These are phyloP conservation scores for Jacana jacana DNA, from an alignment of 2,113 vertebrate species.

Conservation along the genomic window DNA sequence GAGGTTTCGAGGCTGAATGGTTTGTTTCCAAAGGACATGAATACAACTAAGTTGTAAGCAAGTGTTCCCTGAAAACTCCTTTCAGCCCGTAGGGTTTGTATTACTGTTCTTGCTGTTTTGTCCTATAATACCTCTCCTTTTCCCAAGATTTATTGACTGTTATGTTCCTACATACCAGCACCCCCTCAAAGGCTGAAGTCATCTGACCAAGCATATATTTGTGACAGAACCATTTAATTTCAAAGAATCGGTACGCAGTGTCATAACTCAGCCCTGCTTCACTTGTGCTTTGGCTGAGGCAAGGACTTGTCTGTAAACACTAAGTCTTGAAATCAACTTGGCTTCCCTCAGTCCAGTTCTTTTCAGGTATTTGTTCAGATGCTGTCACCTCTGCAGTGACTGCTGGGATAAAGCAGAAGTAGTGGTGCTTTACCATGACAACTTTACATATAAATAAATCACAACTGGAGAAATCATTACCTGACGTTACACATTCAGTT, in stretches of 20 bases:
- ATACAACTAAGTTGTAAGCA: not conserved
- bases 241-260: not conserved
- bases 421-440: not conserved
- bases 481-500: not conserved
- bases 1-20: not conserved
- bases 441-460: not conserved
- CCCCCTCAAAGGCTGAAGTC: not conserved
- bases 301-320: not conserved
- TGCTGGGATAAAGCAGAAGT: slow-evolving; percentile 29
- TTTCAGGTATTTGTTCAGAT: not conserved
- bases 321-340: not conserved
- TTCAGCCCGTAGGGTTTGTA: not conserved
- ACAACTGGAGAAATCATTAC: not conserved
- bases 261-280: not conserved
- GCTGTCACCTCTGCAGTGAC: not conserved
- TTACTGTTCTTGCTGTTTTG: not conserved
- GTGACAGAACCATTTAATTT: not conserved
- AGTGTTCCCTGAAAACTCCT: not conserved
- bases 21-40: not conserved
- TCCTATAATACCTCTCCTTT: not conserved
- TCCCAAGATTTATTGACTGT: not conserved
- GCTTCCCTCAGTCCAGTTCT: not conserved
- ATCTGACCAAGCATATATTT: not conserved
- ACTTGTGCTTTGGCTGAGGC: not conserved
- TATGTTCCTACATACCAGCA: not conserved